Evolutionary conservation across 2,797 vertebrate genomes (phyloP), one percentile per base, ranked within the genome.

Genomic region (Chromis chromis): DNA sequence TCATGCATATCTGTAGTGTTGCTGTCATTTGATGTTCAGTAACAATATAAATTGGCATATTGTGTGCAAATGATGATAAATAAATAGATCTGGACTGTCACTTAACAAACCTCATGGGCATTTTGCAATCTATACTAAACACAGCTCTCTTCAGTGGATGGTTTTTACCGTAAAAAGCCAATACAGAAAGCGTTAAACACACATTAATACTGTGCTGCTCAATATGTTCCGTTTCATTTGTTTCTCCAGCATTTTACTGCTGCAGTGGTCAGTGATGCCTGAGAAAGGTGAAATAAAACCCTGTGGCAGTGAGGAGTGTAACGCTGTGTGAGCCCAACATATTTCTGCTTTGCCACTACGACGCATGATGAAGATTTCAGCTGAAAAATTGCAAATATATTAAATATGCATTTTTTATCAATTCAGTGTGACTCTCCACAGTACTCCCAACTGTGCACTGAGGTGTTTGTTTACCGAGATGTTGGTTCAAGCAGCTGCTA

Each of bases 391-490:
- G 9, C 21, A 64, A 58, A 58, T 50, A 22, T 3, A 19, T 56
- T 56, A 21, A 56, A 56, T 33, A 33, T 56, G 54, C 28, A 56
- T 56, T 56, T 33, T 56, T 56, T 17, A 33, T 21, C 16, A 54
- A 36, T 63, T 63, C 12, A 40, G 3, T 25, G 28, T 2, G 0
- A 46, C n/a, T n/a, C 33, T 56, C 48, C 16, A 53, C 36, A 56
- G 17, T n/a, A 19, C 54, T 56, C 17, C 54, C 54, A 56, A 56
- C 9, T 31, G 24, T 7, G 36, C n/a, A 21, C 40, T 52, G 6
- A 50, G 19, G 17, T 54, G 54, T 65, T 71, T 73, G 46, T 76
- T 64, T 62, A 67, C 52, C 25, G 28, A 54, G 53, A 77, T 50
- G 56, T 28, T 11, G 6, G 13, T 12, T 68, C 58, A 46, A 39